Evolutionary conservation across 2,797 vertebrate genomes (phyloP).

Genomic region (Falco concolor): DNA sequence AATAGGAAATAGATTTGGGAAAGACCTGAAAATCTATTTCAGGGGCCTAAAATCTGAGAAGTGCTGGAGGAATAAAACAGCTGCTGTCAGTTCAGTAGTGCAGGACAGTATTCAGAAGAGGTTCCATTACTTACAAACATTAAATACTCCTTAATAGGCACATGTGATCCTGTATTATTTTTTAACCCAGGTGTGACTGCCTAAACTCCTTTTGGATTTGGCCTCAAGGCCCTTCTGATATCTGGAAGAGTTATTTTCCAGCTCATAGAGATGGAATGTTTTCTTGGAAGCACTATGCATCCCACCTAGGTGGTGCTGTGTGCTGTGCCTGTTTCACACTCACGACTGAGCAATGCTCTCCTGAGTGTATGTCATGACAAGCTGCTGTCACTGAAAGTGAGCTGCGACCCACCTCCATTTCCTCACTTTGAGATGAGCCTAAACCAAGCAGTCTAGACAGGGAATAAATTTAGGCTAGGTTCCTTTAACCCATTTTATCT

Average conservation of each 20-base stretch:
- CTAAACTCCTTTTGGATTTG: background rate
- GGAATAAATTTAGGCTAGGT: background rate
- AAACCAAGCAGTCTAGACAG: background rate
- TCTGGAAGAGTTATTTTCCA: background rate
- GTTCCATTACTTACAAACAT: background rate
- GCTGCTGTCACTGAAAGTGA: background rate
- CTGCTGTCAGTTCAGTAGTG: background rate
- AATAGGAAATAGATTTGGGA: background rate
- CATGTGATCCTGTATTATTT: background rate
- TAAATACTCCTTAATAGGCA: background rate
- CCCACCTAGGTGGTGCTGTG: background rate
- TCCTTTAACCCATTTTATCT: background rate
- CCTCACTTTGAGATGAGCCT: background rate
- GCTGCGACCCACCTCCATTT: background rate
- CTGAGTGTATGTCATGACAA: background rate
- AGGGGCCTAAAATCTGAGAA: background rate
- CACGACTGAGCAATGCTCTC: background rate
- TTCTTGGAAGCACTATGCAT: background rate
- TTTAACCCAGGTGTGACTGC: background rate
- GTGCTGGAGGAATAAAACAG: background rate
- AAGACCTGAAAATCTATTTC: background rate
- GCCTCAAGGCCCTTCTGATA: background rate
- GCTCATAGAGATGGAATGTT: background rate
- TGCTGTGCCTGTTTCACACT: background rate
- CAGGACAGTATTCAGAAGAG: background rate